Percentiles rank a stretch among this genome's conserved stretches.
Evolutionary conservation across 2,888 invertebrate genomes (phyloP).

Genomic region (Ormia ochracea): DNA sequence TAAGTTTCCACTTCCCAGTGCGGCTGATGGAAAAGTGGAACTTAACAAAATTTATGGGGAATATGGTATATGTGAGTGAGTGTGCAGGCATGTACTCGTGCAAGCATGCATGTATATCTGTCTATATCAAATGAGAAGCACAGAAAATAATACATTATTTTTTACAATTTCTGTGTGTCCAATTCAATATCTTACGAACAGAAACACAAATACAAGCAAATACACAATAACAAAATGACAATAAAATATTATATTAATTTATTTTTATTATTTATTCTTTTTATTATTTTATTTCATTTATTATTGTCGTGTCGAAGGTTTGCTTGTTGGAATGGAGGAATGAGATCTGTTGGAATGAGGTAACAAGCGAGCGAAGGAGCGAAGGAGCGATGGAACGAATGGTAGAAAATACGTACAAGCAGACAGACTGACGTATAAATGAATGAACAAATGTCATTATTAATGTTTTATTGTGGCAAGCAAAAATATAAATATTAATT

Average conservation of each 20-base stretch:
- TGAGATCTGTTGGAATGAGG: not conserved
- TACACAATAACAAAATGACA: conserved; percentile 38
- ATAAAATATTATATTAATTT: conserved; percentile 53
- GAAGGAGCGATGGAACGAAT: not conserved
- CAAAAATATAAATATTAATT: conserved; percentile 62
- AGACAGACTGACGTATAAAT: conserved; percentile 6
- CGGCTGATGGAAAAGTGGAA: not conserved
- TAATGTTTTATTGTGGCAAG: conserved; percentile 63
- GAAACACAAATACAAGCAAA: conserved; percentile 26
- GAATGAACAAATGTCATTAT: conserved; percentile 58
- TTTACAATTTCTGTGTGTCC: conserved; percentile 4
- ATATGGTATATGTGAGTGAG: not conserved
- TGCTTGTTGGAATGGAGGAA: not conserved
- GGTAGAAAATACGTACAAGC: not conserved
- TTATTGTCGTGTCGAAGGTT: conserved; percentile 4
- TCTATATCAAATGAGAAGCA: not conserved
- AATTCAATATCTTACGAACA: conserved; percentile 41
- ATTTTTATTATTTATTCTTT: conserved; percentile 49
- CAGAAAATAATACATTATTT: not conserved
- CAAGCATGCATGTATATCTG: not conserved
- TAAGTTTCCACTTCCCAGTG: not conserved
- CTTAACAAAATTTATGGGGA: not conserved
- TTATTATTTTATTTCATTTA: conserved; percentile 33
- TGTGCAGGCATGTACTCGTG: not conserved
- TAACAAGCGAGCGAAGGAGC: not conserved